Evolutionary conservation across 1,140 invertebrate genomes (phyloP).

Genomic region (Cydia splendana): DNA sequence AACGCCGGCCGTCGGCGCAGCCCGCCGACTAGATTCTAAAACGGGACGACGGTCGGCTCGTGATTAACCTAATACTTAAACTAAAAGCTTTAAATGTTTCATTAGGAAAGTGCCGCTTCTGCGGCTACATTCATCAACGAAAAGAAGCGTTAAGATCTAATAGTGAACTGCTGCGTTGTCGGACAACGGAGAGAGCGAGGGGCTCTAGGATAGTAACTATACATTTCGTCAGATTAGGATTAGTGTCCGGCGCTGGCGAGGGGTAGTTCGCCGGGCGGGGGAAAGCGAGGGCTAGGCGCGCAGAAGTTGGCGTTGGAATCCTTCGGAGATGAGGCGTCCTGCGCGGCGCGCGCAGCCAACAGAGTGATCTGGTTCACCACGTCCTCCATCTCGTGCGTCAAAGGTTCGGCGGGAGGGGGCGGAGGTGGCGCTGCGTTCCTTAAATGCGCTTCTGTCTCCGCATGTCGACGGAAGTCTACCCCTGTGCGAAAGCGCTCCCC

Average conservation of each 20-base stretch:
- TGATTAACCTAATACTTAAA: constrained; percentile 73
- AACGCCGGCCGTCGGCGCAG: constrained; percentile 34
- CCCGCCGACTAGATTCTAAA: constrained; percentile 37
- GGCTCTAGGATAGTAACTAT: constrained; percentile 76
- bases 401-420: constrained; percentile 75
- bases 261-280: constrained; percentile 77
- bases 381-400: constrained; percentile 90
- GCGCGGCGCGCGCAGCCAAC: constrained; percentile 85
- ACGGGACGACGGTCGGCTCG: constrained; percentile 55
- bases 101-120: constrained; percentile 72
- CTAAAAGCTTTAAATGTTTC: constrained; percentile 78
- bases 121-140: constrained; percentile 71
- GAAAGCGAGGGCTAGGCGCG: constrained; percentile 79
- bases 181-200: constrained; percentile 76
- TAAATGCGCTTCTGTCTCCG: constrained; percentile 81
- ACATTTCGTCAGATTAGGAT: constrained; percentile 74
- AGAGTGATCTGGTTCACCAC: constrained; percentile 91
- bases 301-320: constrained; percentile 80
- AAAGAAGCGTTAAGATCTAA: constrained; percentile 79
- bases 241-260: constrained; percentile 82
- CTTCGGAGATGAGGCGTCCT: constrained; percentile 72
- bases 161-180: constrained; percentile 79
- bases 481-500: constrained; percentile 82
- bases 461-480: constrained; percentile 84
- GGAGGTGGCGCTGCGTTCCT: constrained; percentile 61